A percentile compares a stretch with the other conserved stretches of the same genome.
Evolutionary conservation across 2,888 invertebrate species (phyloP).

Genomic region (Lochmaea crataegi): DNA sequence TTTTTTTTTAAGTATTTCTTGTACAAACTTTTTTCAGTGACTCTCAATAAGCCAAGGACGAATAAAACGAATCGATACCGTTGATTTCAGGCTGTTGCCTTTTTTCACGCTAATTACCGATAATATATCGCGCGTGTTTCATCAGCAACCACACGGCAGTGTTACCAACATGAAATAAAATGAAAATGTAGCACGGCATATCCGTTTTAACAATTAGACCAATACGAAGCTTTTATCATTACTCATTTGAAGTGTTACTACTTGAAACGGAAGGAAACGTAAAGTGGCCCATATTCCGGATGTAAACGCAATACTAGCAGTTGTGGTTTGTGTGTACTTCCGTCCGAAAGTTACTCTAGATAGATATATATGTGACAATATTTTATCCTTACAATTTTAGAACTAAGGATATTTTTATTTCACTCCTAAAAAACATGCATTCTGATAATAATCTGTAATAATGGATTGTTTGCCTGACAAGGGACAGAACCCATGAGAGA

Average conservation of each 20-base stretch:
- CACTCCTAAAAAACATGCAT: too few species aligned
- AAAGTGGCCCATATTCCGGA: constrained; percentile 59
- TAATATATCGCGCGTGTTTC: constrained; percentile 48
- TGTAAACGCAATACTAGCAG: constrained; percentile 30
- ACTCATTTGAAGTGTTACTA: constrained; percentile 57
- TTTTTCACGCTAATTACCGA: constrained; percentile 45
- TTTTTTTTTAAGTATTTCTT: too few species aligned
- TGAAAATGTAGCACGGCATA: constrained; percentile 57
- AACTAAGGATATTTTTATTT: too few species aligned
- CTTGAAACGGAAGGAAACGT: constrained; percentile 63
- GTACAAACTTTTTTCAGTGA: neutral
- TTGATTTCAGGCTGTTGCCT: constrained; percentile 30
- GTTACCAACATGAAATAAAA: constrained; percentile 41
- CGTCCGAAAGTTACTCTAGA: constrained; percentile 7
- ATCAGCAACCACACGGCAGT: constrained; percentile 32
- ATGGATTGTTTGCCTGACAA: too few species aligned
- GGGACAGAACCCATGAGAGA: too few species aligned
- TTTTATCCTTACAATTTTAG: neutral
- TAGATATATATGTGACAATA: neutral
- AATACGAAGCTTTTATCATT: constrained; percentile 59
- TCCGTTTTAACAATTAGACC: constrained; percentile 64
- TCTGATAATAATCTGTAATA: too few species aligned
- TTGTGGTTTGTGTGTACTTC: constrained; percentile 31
- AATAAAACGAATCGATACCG: constrained; percentile 25
- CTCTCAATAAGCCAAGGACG: neutral